phyloP scores from a whole-genome alignment of 2,797 vertebrate genomes.

The Anisognathus igniventris region DNA sequence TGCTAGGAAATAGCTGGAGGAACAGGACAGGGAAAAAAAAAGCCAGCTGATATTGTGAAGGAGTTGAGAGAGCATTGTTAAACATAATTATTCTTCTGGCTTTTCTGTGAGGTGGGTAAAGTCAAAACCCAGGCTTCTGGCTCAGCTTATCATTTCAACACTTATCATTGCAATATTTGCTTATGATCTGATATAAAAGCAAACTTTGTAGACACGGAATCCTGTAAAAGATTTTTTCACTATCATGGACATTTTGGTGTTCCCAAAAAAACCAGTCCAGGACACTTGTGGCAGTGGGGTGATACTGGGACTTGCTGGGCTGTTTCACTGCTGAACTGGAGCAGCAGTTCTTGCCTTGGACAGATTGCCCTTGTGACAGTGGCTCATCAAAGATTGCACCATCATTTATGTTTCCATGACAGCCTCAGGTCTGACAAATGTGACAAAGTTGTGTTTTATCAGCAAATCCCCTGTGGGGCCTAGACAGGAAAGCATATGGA shows the following conservation, averaged over 20 bases:
- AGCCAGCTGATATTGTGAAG: neutral
- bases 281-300: fast-evolving
- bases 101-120: neutral
- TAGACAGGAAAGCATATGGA: neutral
- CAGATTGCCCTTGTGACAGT: neutral
- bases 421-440: neutral
- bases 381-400: neutral
- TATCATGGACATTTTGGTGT: fast-evolving
- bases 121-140: neutral
- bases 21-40: neutral
- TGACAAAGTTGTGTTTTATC: slow-evolving; percentile 22
- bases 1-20: neutral
- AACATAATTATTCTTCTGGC: neutral
- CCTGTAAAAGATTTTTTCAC: neutral
- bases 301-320: neutral
- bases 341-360: neutral
- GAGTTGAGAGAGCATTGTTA: neutral
- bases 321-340: neutral
- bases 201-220: neutral
- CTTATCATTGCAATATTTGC: neutral
- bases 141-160: neutral
- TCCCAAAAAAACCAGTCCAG: neutral
- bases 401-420: neutral
- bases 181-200: neutral
- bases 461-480: neutral